phyloP scores from a whole-genome alignment of 2,113 vertebrate species.

The Menura novaehollandiae region DNA sequence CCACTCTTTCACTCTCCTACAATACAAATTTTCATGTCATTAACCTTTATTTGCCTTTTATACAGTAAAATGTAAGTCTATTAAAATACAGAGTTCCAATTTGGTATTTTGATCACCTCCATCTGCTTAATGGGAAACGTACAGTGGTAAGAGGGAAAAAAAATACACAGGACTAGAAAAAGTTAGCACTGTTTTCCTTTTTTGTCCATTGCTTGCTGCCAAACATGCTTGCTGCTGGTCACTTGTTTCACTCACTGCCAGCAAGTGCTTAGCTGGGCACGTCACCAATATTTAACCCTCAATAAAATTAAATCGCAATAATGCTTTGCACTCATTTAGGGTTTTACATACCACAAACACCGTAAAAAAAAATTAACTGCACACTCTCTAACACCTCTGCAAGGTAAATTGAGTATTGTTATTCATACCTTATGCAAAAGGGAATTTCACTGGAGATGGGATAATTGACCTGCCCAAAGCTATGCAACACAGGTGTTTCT shows the following conservation, averaged over 20 bases:
- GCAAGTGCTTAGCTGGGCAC: neutral
- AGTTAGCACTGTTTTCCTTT: neutral
- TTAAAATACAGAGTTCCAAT: neutral
- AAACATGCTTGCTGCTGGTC: neutral
- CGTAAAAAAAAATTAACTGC: neutral
- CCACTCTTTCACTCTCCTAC: neutral
- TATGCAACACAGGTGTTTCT: slow-evolving; percentile 15
- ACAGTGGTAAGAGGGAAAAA: neutral
- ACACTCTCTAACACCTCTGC: neutral
- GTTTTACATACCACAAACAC: neutral
- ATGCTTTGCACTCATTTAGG: neutral
- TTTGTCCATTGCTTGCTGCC: neutral
- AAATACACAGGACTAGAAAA: neutral
- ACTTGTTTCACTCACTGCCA: neutral
- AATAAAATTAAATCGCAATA: neutral
- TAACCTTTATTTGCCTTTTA: slow-evolving; percentile 28
- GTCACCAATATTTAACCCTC: neutral
- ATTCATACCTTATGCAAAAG: neutral
- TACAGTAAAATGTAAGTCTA: neutral
- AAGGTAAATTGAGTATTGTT: neutral
- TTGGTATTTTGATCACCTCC: neutral
- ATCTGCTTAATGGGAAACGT: neutral
- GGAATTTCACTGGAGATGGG: slow-evolving; percentile 5
- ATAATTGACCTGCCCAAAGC: slow-evolving; percentile 38
- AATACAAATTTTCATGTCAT: neutral